These are phyloP conservation scores for Actinostola sp. DNA, from an alignment of 92 coral and sea anemone genomes.

Conservation along the genomic window DNA sequence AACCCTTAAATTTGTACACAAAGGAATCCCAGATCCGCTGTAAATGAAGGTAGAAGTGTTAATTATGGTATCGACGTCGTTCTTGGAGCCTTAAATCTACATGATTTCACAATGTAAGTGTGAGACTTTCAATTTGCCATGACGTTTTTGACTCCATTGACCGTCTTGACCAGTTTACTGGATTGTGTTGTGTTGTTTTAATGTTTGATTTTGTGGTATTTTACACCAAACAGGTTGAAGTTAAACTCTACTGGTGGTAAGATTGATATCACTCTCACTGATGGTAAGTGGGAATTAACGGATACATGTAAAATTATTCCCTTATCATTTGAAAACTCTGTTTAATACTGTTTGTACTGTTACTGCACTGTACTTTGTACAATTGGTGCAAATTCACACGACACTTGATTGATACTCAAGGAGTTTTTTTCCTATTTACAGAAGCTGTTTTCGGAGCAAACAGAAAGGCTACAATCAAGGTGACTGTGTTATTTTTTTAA, in stretches of 20 bases:
- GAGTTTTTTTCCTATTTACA: background rate
- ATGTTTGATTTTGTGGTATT: background rate
- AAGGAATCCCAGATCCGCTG: background rate
- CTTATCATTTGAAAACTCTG: background rate
- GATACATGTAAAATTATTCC: background rate
- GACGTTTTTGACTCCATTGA: too few relatives aligned
- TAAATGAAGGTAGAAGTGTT: background rate
- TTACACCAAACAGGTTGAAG: conserved; percentile 19
- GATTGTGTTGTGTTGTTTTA: background rate
- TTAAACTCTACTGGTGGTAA: conserved; percentile 39
- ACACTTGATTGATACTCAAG: too few relatives aligned
- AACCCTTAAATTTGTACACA: background rate
- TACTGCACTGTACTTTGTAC: too few relatives aligned
- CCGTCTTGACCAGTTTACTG: too few relatives aligned
- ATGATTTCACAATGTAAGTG: conserved; percentile 13
- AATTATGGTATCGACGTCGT: background rate
- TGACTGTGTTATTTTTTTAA: background rate
- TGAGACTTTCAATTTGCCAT: background rate
- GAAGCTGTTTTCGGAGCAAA: conserved; percentile 8
- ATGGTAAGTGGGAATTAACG: conserved; percentile 15
- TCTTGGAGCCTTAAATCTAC: background rate
- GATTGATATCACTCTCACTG: conserved; percentile 29
- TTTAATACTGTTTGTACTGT: background rate
- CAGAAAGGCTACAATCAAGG: conserved; percentile 8
- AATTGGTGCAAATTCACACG: too few relatives aligned